Conservation (phyloP, 2,888 invertebrate species). For the Meiosimyza decipiens region DNA sequence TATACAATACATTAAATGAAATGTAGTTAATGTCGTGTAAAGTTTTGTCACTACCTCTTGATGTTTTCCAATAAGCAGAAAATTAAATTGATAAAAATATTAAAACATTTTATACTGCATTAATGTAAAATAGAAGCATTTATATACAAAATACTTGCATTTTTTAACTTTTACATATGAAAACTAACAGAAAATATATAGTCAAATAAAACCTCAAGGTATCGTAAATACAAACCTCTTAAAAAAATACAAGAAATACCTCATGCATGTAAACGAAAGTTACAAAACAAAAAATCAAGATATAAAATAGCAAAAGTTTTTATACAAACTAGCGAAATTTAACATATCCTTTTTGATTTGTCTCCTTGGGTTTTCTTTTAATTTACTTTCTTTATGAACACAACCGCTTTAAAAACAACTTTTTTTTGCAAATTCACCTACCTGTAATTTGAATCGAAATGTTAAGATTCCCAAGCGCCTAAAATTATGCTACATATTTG, state of each 20-base stretch:
- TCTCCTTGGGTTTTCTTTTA: too few relatives aligned
- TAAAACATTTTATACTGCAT: constrained; percentile 4
- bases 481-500: not conserved
- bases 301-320: constrained; percentile 8
- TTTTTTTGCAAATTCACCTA: too few relatives aligned
- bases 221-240: constrained; percentile 15
- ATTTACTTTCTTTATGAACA: too few relatives aligned
- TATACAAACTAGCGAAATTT: not conserved
- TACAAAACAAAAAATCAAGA: constrained; percentile 19
- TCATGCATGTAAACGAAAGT: constrained; percentile 27
- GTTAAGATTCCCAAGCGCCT: not conserved
- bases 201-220: constrained; percentile 8
- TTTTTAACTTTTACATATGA: not conserved
- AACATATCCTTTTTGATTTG: too few relatives aligned
- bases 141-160: not conserved
- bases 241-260: constrained; percentile 38
- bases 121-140: too few relatives aligned
- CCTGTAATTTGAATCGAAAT: too few relatives aligned
- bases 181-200: constrained; percentile 15
- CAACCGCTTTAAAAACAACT: too few relatives aligned
- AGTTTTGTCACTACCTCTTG: constrained; percentile 17
- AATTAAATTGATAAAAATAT: not conserved
- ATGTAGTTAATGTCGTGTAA: constrained; percentile 23
- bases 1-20: not conserved
- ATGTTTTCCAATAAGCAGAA: not conserved